Base-by-base conservation (phyloP, 2,797 vertebrate genomes). In the Buphagus erythrorhynchus region DNA sequence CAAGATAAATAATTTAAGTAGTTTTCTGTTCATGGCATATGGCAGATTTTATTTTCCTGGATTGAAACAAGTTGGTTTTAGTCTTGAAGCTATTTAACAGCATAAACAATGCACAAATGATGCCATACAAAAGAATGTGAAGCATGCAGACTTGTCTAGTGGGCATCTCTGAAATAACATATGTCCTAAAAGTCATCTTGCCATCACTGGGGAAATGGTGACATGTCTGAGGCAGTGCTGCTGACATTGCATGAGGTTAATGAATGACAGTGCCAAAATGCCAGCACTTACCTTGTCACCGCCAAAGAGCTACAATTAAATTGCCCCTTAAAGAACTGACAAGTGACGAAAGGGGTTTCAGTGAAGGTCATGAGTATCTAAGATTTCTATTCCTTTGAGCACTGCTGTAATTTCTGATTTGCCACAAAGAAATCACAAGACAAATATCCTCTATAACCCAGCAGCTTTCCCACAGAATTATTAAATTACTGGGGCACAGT, bases 301-400 rank as follows among this genome's bases (percentile, higher is more conserved):
- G 17, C 97, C 97, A 97, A 97, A 96, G 95, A 97, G 97, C 96
- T 96, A 88, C 97, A 97, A 98, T 98, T 98, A 98, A 97, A 97
- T 98, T 96, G 95, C 97, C 95, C 96, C 97, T 97, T 97, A 97
- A 97, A 97, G 93, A 97, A 96, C 91, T 98, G 97, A 97, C 97
- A 98, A 97, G 97, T 97, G 98, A 98, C 98, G 98, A 99, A 98
- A 99, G 98, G 97, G 98, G 98, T 98, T 98, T 98, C 98, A 97
- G 97, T 97, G 95, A 98, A 98, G 98, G 98, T 99, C 98, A 98
- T 58, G 73, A 95, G 96, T 98, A 97, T 94, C 96, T 98, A 95
- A 83, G 97, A 95, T 97, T 97, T 92, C 96, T 98, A 90, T 95
- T 97, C 97, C 95, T 97, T 95, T 95, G 95, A 97, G 96, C 90